phyloP scores from a whole-genome alignment of 2,888 invertebrate genomes.

The Amblyjoppa fuscipennis region DNA sequence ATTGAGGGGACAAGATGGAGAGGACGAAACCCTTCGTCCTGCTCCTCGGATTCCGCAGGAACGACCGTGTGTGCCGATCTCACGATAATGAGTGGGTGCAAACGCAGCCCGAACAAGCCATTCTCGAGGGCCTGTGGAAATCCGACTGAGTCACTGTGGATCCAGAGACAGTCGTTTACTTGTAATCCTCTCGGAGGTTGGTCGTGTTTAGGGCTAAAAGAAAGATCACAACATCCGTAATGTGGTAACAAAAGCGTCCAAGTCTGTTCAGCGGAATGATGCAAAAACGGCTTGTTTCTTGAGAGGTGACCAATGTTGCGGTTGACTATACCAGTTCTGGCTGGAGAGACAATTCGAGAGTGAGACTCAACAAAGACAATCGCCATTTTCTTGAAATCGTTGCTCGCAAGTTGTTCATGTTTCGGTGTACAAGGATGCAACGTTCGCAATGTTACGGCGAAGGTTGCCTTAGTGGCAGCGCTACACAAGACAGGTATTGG shows the following conservation, averaged over 20 bases:
- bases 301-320: not conserved
- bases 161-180: not conserved
- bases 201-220: not conserved
- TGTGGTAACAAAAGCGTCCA: not conserved
- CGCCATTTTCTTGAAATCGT: no score
- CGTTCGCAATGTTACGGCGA: no score
- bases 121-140: not conserved
- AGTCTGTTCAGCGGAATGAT: not conserved
- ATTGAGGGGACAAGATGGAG: conserved; percentile 5
- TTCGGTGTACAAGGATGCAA: no score
- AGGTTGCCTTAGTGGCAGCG: no score
- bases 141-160: not conserved
- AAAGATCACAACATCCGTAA: not conserved
- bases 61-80: conserved; percentile 8
- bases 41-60: conserved; percentile 2
- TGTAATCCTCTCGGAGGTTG: not conserved
- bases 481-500: no score
- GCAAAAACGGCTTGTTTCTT: not conserved
- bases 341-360: conserved; percentile 7
- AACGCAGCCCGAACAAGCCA: not conserved
- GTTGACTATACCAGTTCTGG: not conserved
- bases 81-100: not conserved
- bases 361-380: not conserved
- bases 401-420: no score
- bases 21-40: conserved; percentile 13